A percentile compares a stretch with the other conserved stretches of the same genome.
phyloP scores from a whole-genome alignment of 2,113 vertebrate species.

The Bombycilla garrulus region DNA sequence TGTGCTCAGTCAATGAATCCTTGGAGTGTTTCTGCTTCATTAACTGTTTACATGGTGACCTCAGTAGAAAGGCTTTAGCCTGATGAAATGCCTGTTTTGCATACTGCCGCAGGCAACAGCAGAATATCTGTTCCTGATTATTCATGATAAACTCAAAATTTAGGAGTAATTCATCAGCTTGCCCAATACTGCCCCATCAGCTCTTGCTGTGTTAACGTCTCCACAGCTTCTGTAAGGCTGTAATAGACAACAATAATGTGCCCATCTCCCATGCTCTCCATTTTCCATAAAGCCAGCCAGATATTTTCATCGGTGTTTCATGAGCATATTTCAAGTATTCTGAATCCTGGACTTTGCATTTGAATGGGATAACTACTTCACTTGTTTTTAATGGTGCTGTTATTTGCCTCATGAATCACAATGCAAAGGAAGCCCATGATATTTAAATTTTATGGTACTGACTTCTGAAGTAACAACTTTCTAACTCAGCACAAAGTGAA shows the following conservation, averaged over 20 bases:
- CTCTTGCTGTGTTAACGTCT: not conserved
- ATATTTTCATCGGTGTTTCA: not conserved
- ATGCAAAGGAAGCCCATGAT: slow-evolving; percentile 30
- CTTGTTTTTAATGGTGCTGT: slow-evolving; percentile 35
- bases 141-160: slow-evolving; percentile 25
- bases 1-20: slow-evolving; percentile 61
- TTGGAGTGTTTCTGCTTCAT: slow-evolving; percentile 65
- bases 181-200: not conserved
- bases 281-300: not conserved
- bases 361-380: not conserved
- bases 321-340: slow-evolving; percentile 18
- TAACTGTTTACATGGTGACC: slow-evolving; percentile 72
- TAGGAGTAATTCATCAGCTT: slow-evolving; percentile 30
- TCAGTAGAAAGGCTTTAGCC: slow-evolving; percentile 46
- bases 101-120: not conserved
- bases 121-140: not conserved
- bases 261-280: not conserved
- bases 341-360: not conserved
- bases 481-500: slow-evolving; percentile 30
- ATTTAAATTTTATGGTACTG: slow-evolving; percentile 54
- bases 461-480: slow-evolving; percentile 20
- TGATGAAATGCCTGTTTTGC: slow-evolving; percentile 38
- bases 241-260: not conserved
- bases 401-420: slow-evolving; percentile 44
- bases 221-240: not conserved